Evolutionary conservation across 2,113 vertebrate genomes (phyloP).

Genomic region (Pelodiscus sinensis): DNA sequence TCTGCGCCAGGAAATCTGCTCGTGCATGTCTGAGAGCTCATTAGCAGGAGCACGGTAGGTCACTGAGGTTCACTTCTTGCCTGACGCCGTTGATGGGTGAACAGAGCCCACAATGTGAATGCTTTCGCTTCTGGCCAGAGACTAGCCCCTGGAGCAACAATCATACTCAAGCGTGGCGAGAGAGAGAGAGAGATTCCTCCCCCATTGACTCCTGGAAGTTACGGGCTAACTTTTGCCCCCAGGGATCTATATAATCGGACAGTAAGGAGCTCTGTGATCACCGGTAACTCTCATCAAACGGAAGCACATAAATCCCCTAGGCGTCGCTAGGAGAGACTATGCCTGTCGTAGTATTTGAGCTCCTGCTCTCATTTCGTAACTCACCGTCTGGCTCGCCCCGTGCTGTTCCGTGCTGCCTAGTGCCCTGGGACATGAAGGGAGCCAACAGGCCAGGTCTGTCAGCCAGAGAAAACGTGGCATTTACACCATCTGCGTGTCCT

Average conservation of each 20-base stretch:
- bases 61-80: neutral
- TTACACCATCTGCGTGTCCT: neutral
- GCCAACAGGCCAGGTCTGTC: neutral
- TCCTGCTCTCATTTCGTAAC: neutral
- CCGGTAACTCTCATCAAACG: neutral
- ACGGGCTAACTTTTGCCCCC: neutral
- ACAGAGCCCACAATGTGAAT: neutral
- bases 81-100: accelerated
- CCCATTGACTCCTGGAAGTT: neutral
- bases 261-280: accelerated
- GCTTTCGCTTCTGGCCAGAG: too few relatives aligned
- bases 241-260: neutral
- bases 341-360: neutral
- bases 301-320: neutral
- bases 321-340: neutral
- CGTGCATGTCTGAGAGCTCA: neutral
- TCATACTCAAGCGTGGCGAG: too few relatives aligned
- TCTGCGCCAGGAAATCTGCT: neutral
- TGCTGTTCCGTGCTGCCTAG: neutral
- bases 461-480: neutral
- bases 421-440: neutral
- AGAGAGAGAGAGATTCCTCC: neutral
- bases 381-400: neutral
- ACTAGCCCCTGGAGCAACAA: too few relatives aligned
- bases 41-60: neutral